These are phyloP conservation scores for Drosophila ananassae DNA, from an alignment of 1,140 invertebrate genomes.

Conservation along the genomic window DNA sequence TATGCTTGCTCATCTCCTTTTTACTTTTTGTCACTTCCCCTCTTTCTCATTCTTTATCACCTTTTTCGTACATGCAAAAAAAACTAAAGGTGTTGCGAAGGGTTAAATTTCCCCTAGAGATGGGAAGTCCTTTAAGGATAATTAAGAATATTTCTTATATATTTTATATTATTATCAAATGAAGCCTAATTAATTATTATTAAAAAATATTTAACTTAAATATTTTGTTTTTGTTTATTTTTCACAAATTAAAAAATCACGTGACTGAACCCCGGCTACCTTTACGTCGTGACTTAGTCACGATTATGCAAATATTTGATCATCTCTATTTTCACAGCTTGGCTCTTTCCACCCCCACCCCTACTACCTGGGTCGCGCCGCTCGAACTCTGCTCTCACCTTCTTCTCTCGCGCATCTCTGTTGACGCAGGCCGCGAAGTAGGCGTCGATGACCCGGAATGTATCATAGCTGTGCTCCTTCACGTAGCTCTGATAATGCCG, in stretches of 20 bases:
- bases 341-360: neutral
- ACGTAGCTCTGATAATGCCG: slow-evolving; percentile 82
- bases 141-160: neutral
- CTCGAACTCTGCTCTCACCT: slow-evolving; percentile 85
- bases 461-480: slow-evolving; percentile 85
- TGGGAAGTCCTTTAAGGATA: neutral
- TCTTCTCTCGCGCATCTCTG: slow-evolving; percentile 88
- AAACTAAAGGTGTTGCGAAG: neutral
- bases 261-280: neutral
- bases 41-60: neutral
- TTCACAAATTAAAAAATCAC: neutral
- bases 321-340: slow-evolving; percentile 24
- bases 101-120: neutral
- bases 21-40: neutral
- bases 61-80: neutral
- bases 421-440: slow-evolving; percentile 90
- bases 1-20: slow-evolving; percentile 15
- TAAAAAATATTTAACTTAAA: neutral
- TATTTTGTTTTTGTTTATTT: neutral
- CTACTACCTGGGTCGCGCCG: neutral
- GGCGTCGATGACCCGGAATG: slow-evolving; percentile 88
- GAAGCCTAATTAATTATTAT: too few species aligned
- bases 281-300: slow-evolving; percentile 20
- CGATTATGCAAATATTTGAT: slow-evolving; percentile 25
- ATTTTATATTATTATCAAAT: too few species aligned